These are phyloP conservation scores for Haplotaxodon microlepis DNA, from an alignment of 2,113 vertebrate species.

Conservation along the genomic window DNA sequence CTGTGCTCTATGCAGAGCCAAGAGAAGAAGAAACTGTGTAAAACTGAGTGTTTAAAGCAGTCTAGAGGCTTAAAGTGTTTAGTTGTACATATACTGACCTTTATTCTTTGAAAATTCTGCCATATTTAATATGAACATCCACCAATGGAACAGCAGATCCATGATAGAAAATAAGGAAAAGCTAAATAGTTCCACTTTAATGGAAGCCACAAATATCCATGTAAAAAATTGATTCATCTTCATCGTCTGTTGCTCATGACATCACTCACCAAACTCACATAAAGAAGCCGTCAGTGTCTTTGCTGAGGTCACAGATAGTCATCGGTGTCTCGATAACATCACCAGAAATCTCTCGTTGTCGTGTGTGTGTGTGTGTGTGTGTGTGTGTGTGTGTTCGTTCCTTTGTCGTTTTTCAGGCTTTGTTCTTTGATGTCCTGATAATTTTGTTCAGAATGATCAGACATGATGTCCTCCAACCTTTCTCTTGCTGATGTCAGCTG, in stretches of 20 bases:
- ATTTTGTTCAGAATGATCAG: not conserved
- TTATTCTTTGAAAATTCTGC: not conserved
- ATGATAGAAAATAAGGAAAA: not conserved
- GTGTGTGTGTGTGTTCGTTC: not conserved
- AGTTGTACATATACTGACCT: not conserved
- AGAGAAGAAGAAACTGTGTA: not conserved
- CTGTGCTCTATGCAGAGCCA: not conserved
- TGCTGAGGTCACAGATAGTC: not conserved
- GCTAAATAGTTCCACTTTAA: not conserved
- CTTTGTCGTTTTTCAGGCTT: not conserved
- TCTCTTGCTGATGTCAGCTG: not conserved
- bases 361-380: not conserved
- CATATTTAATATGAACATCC: not conserved
- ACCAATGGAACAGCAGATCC: not conserved
- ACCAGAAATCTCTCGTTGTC: not conserved
- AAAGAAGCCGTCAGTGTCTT: not conserved
- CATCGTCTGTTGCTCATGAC: not conserved
- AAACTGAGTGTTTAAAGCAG: not conserved
- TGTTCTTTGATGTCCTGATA: not conserved
- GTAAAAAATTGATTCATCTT: not conserved
- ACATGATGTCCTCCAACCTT: not conserved
- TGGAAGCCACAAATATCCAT: not conserved
- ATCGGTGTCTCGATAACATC: not conserved
- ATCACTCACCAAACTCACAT: not conserved
- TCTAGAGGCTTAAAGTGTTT: not conserved